A percentile compares a stretch with the other conserved stretches of the same genome.
These are phyloP conservation scores for Erebia aethiops DNA, from an alignment of 2,888 invertebrate genomes.

Conservation along the genomic window DNA sequence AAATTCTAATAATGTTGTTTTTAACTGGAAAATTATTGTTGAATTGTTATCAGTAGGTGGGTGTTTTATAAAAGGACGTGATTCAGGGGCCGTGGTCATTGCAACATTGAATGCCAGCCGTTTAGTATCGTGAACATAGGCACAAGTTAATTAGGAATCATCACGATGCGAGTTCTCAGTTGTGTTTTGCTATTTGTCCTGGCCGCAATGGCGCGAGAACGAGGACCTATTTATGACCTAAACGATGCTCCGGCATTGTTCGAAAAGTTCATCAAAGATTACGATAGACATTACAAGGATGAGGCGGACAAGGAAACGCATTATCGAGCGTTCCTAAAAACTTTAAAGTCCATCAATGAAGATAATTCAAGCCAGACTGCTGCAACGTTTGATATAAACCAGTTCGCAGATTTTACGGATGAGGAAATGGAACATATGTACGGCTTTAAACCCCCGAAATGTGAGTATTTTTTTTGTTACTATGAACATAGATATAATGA, in stretches of 20 bases:
- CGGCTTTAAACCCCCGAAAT: neutral
- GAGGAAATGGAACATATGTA: slow-evolving; percentile 45
- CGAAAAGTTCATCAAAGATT: slow-evolving; percentile 50
- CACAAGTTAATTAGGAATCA: neutral
- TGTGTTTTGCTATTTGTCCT: slow-evolving; percentile 13
- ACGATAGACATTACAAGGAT: slow-evolving; percentile 52
- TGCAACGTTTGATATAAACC: slow-evolving; percentile 51
- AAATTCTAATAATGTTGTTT: neutral
- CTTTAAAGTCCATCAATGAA: slow-evolving; percentile 50
- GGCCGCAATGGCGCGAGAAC: slow-evolving; percentile 40
- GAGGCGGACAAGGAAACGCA: slow-evolving; percentile 50
- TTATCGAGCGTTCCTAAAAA: slow-evolving; percentile 48
- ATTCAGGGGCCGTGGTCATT: slow-evolving; percentile 2
- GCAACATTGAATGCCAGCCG: neutral
- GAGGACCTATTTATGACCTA: slow-evolving; percentile 47
- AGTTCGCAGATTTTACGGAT: slow-evolving; percentile 54
- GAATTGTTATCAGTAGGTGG: neutral
- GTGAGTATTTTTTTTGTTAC: slow-evolving; percentile 8
- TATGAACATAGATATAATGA: too few relatives aligned
- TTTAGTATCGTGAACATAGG: neutral
- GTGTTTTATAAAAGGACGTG: slow-evolving; percentile 12
- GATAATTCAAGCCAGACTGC: slow-evolving; percentile 19
- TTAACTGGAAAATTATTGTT: neutral
- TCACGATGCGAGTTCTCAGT: slow-evolving; percentile 21
- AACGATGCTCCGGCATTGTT: slow-evolving; percentile 48